Evolutionary conservation across 2,113 vertebrate genomes (phyloP).

Genomic region (Rhagologus leucostigma): DNA sequence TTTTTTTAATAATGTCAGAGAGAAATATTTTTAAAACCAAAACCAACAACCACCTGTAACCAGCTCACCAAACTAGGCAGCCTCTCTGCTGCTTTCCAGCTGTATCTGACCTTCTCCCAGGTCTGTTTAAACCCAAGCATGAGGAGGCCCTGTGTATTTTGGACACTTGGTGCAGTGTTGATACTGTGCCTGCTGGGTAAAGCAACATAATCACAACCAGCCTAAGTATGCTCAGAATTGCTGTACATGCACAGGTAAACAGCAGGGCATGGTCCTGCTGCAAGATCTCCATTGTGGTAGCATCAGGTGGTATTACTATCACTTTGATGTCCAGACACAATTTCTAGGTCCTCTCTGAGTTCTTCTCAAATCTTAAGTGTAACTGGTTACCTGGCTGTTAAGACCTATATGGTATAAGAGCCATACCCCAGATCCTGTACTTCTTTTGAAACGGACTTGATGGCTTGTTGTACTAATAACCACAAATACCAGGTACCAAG

Average conservation of each 20-base stretch:
- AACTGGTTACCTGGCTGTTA: not conserved
- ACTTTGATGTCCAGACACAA: not conserved
- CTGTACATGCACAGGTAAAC: not conserved
- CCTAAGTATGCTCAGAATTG: not conserved
- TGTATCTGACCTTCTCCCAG: not conserved
- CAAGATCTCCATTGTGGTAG: not conserved
- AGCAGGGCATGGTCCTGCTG: not conserved
- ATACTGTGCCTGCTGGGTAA: not conserved
- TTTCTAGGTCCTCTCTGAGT: not conserved
- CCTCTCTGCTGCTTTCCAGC: not conserved
- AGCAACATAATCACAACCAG: not conserved
- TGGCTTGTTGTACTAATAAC: not conserved
- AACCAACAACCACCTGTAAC: not conserved
- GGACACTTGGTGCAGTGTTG: not conserved
- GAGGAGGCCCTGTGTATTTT: not conserved
- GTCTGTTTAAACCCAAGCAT: not conserved
- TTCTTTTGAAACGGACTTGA: not conserved
- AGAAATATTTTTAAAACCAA: not conserved
- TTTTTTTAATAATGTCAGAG: not conserved
- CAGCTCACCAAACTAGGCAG: not conserved
- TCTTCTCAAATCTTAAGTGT: not conserved
- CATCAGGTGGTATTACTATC: not conserved
- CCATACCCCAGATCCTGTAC: not conserved
- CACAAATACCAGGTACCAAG: not conserved
- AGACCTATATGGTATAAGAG: accelerated